Evolutionary conservation across 2,888 invertebrate species (phyloP).

Genomic region (Napeogenes inachia): DNA sequence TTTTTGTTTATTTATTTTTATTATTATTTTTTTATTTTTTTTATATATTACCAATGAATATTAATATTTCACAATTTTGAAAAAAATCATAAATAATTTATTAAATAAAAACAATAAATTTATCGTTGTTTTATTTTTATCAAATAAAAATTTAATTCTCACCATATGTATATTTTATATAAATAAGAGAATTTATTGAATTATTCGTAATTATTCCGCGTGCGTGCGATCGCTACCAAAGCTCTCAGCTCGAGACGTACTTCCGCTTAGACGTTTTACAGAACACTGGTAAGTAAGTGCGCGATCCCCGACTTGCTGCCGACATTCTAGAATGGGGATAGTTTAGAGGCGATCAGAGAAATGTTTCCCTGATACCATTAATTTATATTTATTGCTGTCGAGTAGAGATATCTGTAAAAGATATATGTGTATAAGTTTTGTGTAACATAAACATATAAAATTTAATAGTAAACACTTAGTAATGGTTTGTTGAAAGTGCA

Average conservation of each 20-base stretch:
- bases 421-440: background rate
- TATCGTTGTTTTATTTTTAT: no score
- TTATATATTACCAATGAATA: no score
- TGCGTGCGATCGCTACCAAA: conserved; percentile 15
- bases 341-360: conserved; percentile 17
- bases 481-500: no score
- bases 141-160: conserved; percentile 9
- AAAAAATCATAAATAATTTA: no score
- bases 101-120: no score
- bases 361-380: conserved; percentile 1
- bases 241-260: conserved; percentile 21
- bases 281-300: conserved; percentile 19
- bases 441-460: no score
- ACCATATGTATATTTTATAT: conserved; percentile 16
- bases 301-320: background rate
- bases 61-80: no score
- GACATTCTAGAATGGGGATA: conserved; percentile 5
- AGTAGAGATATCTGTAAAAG: background rate
- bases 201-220: conserved; percentile 2
- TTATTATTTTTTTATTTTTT: no score
- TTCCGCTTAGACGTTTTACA: conserved; percentile 17
- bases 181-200: background rate
- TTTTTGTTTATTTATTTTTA: no score
- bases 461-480: no score
- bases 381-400: background rate